A percentile compares a stretch with the other conserved stretches of the same genome.
These are phyloP conservation scores for Platorchestia sp. DNA, from an alignment of 1,140 invertebrate species.

Conservation along the genomic window DNA sequence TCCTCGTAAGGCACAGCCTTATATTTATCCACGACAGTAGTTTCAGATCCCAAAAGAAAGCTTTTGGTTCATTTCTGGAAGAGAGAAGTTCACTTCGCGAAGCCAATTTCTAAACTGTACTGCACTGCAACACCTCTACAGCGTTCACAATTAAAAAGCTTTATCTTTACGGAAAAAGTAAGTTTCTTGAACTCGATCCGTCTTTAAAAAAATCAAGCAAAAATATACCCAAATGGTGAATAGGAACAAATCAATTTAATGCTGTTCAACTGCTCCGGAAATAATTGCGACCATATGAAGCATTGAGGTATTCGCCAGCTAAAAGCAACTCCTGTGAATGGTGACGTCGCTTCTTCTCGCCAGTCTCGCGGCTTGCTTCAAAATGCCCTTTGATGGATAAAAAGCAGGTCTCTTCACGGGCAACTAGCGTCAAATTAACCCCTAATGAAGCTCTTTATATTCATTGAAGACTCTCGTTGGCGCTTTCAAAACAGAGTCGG, in stretches of 20 bases:
- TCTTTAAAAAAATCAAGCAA: neutral
- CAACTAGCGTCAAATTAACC: constrained; percentile 48
- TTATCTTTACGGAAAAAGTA: too few species aligned
- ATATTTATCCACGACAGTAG: too few species aligned
- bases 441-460: constrained; percentile 53
- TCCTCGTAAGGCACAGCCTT: too few species aligned
- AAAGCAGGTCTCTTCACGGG: constrained; percentile 21
- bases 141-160: too few species aligned
- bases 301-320: neutral
- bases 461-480: constrained; percentile 40
- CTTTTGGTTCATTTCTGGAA: too few species aligned
- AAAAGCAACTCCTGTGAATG: neutral
- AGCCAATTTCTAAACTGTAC: too few species aligned
- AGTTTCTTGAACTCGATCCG: too few species aligned
- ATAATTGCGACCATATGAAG: too few species aligned
- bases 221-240: neutral
- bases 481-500: constrained; percentile 22
- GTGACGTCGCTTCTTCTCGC: neutral
- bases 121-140: too few species aligned
- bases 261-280: neutral
- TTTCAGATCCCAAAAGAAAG: too few species aligned
- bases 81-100: too few species aligned
- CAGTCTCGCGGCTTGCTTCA: neutral
- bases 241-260: neutral
- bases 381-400: constrained; percentile 25